Conservation (phyloP, 2,113 vertebrate species). For the Osmerus eperlanus region DNA sequence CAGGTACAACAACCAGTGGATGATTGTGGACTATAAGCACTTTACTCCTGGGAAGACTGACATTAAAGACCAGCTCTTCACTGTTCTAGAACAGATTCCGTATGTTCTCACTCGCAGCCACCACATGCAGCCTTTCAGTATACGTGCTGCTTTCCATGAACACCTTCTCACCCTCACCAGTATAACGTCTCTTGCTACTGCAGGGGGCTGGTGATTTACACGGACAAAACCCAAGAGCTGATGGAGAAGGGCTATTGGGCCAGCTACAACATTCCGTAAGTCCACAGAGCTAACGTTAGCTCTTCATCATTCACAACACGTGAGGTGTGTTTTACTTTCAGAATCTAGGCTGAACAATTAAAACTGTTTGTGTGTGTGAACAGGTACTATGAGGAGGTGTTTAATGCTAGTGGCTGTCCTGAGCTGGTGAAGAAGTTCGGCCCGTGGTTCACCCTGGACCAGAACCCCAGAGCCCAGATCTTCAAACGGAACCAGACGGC, state of each 20-base stretch:
- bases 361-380: not conserved
- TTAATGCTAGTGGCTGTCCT: conserved; percentile 82
- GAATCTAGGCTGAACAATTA: not conserved
- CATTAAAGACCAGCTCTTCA: conserved; percentile 68
- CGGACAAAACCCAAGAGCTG: conserved; percentile 80
- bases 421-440: conserved; percentile 83
- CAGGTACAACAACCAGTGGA: conserved; percentile 99
- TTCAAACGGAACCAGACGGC: conserved; percentile 85
- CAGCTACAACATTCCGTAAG: conserved; percentile 95
- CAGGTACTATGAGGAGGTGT: conserved; percentile 85
- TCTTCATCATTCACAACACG: not conserved
- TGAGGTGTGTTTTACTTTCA: not conserved
- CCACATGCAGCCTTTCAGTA: too few relatives aligned
- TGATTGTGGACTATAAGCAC: conserved; percentile 89
- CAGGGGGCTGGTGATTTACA: conserved; percentile 73
- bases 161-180: not conserved
- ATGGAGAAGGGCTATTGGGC: conserved; percentile 88
- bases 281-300: conserved; percentile 8
- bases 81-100: conserved; percentile 92
- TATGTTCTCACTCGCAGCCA: conserved; percentile 63
- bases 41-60: conserved; percentile 68
- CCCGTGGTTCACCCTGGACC: conserved; percentile 86
- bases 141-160: not conserved
- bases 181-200: conserved; percentile 27
- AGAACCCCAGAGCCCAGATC: conserved; percentile 87